A percentile compares a stretch with the other conserved stretches of the same genome.
phyloP scores from a whole-genome alignment of 2,797 vertebrate genomes.

The Centropyge bicolor region DNA sequence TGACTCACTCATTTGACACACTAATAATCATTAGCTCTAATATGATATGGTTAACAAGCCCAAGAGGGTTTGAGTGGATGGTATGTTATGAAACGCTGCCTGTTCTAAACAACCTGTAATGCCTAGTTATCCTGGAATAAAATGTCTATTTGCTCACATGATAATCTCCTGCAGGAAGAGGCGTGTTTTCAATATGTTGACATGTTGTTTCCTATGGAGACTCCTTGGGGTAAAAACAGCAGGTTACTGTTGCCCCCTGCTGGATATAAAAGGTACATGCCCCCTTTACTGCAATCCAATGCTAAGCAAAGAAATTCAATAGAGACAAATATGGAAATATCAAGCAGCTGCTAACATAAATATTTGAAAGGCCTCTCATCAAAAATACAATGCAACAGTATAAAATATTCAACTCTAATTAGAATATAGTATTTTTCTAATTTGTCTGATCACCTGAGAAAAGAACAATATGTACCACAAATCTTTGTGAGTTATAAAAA shows the following conservation, averaged over 20 bases:
- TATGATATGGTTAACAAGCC: constrained; percentile 72
- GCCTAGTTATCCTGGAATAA: constrained; percentile 69
- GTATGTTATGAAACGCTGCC: constrained; percentile 40
- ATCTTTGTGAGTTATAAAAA: neutral
- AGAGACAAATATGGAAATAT: neutral
- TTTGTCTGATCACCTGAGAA: neutral
- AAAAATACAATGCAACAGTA: neutral
- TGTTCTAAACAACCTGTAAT: constrained; percentile 52
- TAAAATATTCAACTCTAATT: neutral
- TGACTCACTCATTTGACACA: constrained; percentile 77
- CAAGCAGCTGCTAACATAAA: neutral
- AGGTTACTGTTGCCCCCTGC: constrained; percentile 78
- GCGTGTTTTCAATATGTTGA: constrained; percentile 74
- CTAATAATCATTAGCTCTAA: constrained; percentile 80
- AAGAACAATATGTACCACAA: neutral
- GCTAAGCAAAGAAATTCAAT: neutral
- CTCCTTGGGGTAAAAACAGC: constrained; percentile 54
- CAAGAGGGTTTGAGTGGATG: constrained; percentile 57
- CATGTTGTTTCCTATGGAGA: constrained; percentile 71
- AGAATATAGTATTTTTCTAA: neutral
- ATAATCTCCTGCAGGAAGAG: constrained; percentile 75
- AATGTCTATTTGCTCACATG: constrained; percentile 69
- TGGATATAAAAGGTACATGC: constrained; percentile 51
- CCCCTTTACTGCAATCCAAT: neutral
- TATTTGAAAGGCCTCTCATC: neutral